A percentile compares a stretch with the other conserved stretches of the same genome.
Evolutionary conservation across 1,140 invertebrate species (phyloP).

Genomic region (Arion vulgaris): DNA sequence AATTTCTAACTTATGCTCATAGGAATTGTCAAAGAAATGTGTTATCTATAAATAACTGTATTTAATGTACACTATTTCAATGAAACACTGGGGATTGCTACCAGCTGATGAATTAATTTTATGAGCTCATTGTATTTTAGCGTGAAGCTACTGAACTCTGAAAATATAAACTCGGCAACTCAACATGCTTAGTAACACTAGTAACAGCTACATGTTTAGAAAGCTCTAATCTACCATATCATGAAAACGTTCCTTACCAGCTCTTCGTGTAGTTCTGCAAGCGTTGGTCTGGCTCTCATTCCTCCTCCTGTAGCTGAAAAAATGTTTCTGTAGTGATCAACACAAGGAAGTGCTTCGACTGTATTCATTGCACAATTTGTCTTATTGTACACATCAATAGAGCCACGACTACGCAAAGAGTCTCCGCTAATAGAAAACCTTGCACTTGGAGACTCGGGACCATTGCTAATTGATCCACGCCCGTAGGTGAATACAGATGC

Average conservation of each 20-base stretch:
- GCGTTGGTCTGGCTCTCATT: conserved; percentile 24
- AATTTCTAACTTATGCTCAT: too few relatives aligned
- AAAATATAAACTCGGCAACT: too few relatives aligned
- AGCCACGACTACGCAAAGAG: conserved; percentile 30
- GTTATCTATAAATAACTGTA: too few relatives aligned
- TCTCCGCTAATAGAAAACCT: conserved; percentile 39
- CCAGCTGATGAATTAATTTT: too few relatives aligned
- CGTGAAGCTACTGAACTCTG: too few relatives aligned
- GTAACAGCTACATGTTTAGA: too few relatives aligned
- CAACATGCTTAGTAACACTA: too few relatives aligned
- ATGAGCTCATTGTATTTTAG: too few relatives aligned
- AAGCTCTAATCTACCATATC: too few relatives aligned
- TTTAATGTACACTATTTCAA: too few relatives aligned
- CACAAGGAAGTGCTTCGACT: conserved; percentile 35
- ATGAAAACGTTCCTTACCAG: neutral
- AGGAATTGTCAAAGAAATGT: too few relatives aligned
- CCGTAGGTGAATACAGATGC: neutral
- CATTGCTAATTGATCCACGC: conserved; percentile 6
- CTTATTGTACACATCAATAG: conserved; percentile 29
- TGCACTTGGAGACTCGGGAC: conserved; percentile 35
- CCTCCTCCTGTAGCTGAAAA: conserved; percentile 35
- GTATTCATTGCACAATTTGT: conserved; percentile 37
- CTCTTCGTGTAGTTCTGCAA: conserved; percentile 39
- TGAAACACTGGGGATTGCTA: too few relatives aligned
- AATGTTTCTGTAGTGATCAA: conserved; percentile 39